phyloP scores from a whole-genome alignment of 2,797 vertebrate genomes.

The Eleutherodactylus coqui region DNA sequence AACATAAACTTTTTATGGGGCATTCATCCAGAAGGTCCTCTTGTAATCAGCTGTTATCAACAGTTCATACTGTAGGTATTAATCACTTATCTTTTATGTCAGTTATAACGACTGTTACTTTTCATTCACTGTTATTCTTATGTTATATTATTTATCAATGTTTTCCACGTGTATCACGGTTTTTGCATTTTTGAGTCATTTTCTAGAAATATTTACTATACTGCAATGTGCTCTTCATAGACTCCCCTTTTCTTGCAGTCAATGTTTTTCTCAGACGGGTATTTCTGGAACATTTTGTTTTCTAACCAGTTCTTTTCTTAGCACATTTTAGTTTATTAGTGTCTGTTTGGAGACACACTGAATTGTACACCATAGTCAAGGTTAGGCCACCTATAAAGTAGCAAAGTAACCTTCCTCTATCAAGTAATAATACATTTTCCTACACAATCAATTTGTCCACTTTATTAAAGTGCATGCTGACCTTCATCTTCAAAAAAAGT shows the following conservation, averaged over 20 bases:
- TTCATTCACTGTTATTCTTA: background rate
- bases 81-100: background rate
- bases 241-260: background rate
- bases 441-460: conserved; percentile 19
- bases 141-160: background rate
- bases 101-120: background rate
- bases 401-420: conserved; percentile 16
- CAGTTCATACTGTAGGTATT: background rate
- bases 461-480: conserved; percentile 23
- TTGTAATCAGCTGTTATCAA: background rate
- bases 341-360: background rate
- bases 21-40: background rate
- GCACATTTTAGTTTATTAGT: conserved; percentile 15
- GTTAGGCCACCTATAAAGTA: conserved; percentile 17
- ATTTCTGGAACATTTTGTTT: conserved; percentile 28
- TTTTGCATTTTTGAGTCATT: background rate
- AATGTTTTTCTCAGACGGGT: background rate
- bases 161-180: background rate
- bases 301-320: background rate
- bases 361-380: conserved; percentile 16
- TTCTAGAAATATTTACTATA: background rate
- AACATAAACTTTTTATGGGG: no score
- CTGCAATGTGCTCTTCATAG: background rate
- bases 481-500: conserved; percentile 18
- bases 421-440: conserved; percentile 18